These are phyloP conservation scores for Ochropleura plecta DNA, from an alignment of 2,888 invertebrate genomes.

Conservation along the genomic window DNA sequence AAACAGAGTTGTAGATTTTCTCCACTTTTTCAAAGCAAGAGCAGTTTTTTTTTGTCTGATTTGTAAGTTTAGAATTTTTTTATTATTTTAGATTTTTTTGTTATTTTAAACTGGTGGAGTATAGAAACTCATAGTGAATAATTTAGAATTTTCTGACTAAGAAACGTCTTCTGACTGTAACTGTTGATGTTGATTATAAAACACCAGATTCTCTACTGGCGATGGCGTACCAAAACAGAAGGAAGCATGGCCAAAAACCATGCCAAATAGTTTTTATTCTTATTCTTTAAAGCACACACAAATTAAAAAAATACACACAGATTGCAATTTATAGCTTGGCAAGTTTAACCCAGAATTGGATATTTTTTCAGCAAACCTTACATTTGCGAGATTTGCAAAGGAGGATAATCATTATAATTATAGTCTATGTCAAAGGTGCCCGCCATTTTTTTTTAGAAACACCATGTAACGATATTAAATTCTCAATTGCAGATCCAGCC, in stretches of 20 bases:
- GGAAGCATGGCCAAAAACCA: not conserved
- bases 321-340: too few relatives aligned
- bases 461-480: not conserved
- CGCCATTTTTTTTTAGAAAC: not conserved
- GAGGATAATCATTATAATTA: not conserved
- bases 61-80: not conserved
- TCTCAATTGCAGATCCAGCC: slow-evolving; percentile 90
- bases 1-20: not conserved
- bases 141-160: not conserved
- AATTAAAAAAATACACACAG: too few relatives aligned
- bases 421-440: not conserved
- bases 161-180: not conserved
- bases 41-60: not conserved
- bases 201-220: not conserved
- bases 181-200: not conserved
- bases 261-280: not conserved
- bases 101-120: not conserved
- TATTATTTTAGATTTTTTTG: too few relatives aligned
- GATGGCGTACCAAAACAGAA: not conserved
- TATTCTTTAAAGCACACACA: too few relatives aligned
- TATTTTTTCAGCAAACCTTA: too few relatives aligned
- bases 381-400: too few relatives aligned
- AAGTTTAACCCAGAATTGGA: too few relatives aligned
- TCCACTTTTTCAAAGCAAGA: not conserved
- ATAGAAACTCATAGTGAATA: not conserved